Conservation (phyloP, 2,888 invertebrate species). For the Steinernema carpocapsae region DNA sequence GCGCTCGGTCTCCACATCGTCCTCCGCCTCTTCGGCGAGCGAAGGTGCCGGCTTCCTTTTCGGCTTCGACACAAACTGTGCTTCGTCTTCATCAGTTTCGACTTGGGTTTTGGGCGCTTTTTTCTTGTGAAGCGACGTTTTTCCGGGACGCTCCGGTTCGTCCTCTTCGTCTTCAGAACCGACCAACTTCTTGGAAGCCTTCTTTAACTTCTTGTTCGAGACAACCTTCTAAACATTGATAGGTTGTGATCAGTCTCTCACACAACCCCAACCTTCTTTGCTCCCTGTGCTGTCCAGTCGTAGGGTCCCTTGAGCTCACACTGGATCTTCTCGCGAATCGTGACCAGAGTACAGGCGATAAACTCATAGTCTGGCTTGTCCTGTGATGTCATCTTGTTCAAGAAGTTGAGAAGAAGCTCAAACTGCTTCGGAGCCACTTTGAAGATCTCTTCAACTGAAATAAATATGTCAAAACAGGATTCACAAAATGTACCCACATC, state of each 20-base stretch:
- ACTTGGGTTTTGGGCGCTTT: no score
- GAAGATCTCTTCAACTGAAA: constrained; percentile 6
- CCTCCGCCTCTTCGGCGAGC: neutral
- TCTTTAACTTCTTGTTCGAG: neutral
- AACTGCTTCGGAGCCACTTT: neutral
- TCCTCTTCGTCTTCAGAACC: neutral
- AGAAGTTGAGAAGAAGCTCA: neutral
- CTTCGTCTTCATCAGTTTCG: no score
- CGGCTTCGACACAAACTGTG: neutral
- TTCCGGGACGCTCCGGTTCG: no score
- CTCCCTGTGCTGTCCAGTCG: neutral
- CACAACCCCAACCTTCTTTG: neutral
- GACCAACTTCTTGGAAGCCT: neutral
- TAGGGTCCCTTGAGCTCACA: constrained; percentile 19
- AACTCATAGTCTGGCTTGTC: constrained; percentile 10
- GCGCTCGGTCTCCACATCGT: neutral
- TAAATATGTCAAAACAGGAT: neutral
- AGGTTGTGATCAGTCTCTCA: neutral
- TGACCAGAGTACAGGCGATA: neutral
- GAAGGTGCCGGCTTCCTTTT: neutral
- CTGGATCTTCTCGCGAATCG: constrained; percentile 14
- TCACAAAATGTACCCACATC: neutral
- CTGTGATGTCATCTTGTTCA: neutral
- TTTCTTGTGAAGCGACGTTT: no score
- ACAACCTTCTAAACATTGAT: neutral